phyloP scores from a whole-genome alignment of 1,140 invertebrate species.

The Littorina saxatilis region DNA sequence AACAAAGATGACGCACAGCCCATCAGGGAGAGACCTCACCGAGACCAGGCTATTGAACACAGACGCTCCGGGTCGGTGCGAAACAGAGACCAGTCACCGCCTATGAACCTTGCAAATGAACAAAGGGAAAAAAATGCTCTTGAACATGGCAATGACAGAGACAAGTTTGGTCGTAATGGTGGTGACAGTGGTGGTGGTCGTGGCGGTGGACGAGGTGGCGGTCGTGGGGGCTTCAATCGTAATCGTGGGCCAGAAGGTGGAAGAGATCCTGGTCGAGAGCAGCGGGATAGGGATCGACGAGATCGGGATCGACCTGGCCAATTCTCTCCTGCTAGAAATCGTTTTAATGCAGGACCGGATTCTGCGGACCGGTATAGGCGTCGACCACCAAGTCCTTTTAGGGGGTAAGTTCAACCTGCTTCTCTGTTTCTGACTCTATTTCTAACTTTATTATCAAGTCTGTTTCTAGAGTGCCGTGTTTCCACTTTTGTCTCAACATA shows the following conservation, averaged over 20 bases:
- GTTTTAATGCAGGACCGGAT: slow-evolving; percentile 26
- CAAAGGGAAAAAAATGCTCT: not conserved
- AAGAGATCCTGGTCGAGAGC: not conserved
- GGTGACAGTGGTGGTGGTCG: not conserved
- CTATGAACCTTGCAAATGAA: not conserved
- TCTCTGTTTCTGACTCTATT: too few relatives aligned
- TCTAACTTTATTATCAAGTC: too few relatives aligned
- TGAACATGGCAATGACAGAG: slow-evolving; percentile 9
- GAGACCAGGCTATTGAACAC: not conserved
- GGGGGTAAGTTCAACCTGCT: slow-evolving; percentile 2
- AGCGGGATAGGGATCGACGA: not conserved
- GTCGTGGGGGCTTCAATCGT: too few relatives aligned
- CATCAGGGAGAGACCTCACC: not conserved
- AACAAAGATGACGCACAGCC: not conserved
- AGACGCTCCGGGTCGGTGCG: not conserved
- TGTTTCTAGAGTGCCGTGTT: too few relatives aligned
- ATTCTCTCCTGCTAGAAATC: slow-evolving; percentile 31
- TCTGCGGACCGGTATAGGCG: slow-evolving; percentile 14
- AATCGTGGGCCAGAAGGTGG: not conserved
- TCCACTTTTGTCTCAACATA: too few relatives aligned
- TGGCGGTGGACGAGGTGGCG: not conserved
- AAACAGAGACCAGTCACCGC: slow-evolving; percentile 8
- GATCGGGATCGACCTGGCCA: slow-evolving; percentile 1
- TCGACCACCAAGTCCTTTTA: slow-evolving; percentile 22
- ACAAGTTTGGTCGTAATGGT: too few relatives aligned